Evolutionary conservation across 2,113 vertebrate species (phyloP).

Genomic region (Turdus rufiventris): DNA sequence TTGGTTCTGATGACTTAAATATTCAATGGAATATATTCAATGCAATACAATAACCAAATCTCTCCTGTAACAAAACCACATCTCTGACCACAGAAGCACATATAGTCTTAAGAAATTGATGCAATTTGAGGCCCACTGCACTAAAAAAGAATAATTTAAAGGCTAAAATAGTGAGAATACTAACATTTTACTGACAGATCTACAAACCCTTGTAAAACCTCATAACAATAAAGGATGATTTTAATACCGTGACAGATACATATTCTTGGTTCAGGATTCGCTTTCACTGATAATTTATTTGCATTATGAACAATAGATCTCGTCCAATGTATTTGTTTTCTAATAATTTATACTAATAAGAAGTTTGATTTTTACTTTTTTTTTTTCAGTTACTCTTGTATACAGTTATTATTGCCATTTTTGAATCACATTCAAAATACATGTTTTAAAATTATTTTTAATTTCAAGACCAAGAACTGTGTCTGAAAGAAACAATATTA

Average conservation of each 20-base stretch:
- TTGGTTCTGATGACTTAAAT: not conserved
- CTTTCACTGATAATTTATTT: not conserved
- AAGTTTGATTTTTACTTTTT: not conserved
- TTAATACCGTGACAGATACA: not conserved
- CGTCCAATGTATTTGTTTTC: not conserved
- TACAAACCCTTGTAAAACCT: not conserved
- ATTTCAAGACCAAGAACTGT: not conserved
- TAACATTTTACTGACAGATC: not conserved
- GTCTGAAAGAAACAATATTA: not conserved
- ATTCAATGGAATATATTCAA: not conserved
- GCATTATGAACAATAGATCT: not conserved
- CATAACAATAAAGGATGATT: not conserved
- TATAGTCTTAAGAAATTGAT: not conserved
- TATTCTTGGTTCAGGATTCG: not conserved
- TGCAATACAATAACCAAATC: not conserved
- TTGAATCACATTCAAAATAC: not conserved
- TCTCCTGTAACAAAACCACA: not conserved
- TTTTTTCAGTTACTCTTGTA: not conserved
- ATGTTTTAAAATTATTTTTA: not conserved
- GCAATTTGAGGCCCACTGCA: not conserved
- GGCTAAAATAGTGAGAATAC: not conserved
- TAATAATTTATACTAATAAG: not conserved
- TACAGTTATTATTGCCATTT: not conserved
- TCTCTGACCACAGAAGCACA: not conserved
- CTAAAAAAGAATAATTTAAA: not conserved